Conservation (phyloP, 35 echinoderm and acorn worm species). For the Eucidaris tribuloides region DNA sequence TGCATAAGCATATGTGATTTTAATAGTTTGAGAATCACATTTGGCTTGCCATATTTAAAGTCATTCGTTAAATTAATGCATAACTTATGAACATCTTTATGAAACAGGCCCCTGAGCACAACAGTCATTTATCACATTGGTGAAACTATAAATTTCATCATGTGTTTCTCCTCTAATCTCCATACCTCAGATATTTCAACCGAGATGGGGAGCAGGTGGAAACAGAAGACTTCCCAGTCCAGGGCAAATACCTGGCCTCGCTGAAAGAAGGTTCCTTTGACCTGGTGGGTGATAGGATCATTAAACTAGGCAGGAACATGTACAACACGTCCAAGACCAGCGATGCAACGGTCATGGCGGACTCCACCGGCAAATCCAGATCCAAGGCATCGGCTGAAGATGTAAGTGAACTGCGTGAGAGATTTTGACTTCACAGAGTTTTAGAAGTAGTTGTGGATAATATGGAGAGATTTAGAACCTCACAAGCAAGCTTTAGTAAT, state of each 20-base stretch:
- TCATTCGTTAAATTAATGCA: no score
- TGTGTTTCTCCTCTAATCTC: no score
- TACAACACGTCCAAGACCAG: conserved; percentile 70
- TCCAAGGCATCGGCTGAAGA: conserved; percentile 33
- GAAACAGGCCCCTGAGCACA: no score
- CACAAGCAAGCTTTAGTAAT: no score
- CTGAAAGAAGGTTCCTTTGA: conserved; percentile 73
- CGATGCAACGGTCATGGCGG: conserved; percentile 67
- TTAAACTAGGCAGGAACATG: conserved; percentile 93
- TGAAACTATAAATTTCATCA: no score
- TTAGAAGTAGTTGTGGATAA: no score
- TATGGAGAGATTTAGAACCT: no score
- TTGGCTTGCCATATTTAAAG: no score
- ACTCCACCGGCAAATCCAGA: conserved; percentile 1
- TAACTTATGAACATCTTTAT: no score
- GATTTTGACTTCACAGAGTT: background rate
- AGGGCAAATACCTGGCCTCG: conserved; percentile 66
- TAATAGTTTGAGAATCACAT: no score
- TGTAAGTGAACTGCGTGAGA: background rate
- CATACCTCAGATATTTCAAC: conserved; percentile 52
- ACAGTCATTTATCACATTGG: no score
- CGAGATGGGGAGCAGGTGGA: conserved; percentile 48
- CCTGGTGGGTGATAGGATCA: conserved; percentile 70
- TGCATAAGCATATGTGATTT: no score
- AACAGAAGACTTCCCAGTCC: conserved; percentile 67